Evolutionary conservation across 2,888 invertebrate genomes (phyloP), one percentile per base, ranked within the genome.

Genomic region (Chloroclystis v-ata): DNA sequence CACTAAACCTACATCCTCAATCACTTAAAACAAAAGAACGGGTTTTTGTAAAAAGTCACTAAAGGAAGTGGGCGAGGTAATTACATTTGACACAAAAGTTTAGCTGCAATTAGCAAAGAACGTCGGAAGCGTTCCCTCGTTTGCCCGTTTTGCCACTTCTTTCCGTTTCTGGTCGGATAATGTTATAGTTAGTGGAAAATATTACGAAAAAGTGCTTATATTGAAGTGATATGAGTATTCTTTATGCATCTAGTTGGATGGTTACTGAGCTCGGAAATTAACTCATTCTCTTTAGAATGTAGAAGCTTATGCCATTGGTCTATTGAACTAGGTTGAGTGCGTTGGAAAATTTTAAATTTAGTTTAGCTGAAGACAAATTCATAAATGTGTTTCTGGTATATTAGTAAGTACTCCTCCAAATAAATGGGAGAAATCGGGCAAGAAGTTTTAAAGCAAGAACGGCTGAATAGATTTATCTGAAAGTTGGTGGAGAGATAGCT

Each of bases 81-180:
- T 69, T 69, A 64, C 68, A 57, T 69, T 68, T 64, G 61, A 67
- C 64, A 67, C 69, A 67, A 63, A 69, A 66, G 57, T 65, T 63
- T 63, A 61, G 67, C 61, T 62, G 65, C 65, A 64, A 57, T 68
- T 70, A 61, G 54, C 61, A 64, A 67, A 67, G 65, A 68, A 62
- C 59, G 63, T 30, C 67, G 70, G 72, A 69, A 63, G 59, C 52
- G 60, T 56, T 50, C 26, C 60, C 59, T 70, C 70, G 65, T 67
- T 69, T 61, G 59, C 66, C 57, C 59, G 56, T 65, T 67, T 69
- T 61, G 59, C 66, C 57, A 59, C 56, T 65, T 67, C 61, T 67
- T 71, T 69, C 69, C 70, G 54, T 29, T 49, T 50, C 29, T 28
- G 37, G 9, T 37, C 30, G 47, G 43, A 41, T 38, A 41, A 28